Base-by-base conservation (phyloP, 2,797 vertebrate species). In the Protosalanx chinensis region DNA sequence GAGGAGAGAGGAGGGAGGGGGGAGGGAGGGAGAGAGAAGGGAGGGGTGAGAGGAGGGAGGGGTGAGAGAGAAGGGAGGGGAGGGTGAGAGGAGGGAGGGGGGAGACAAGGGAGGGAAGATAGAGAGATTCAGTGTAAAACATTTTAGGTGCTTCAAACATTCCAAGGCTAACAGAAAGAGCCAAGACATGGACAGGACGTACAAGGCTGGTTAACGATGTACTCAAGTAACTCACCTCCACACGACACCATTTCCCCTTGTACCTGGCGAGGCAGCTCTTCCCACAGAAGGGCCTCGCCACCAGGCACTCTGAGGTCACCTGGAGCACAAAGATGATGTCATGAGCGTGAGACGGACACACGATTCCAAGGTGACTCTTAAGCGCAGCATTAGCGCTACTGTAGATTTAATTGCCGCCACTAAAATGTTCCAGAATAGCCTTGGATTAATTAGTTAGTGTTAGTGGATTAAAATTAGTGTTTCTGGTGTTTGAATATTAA, bases 171-270 rank as follows among this genome's bases (percentile, higher is more conserved):
- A 73, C 30, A 23, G 7, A 37, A 61, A 35, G 60, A 10, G 32
- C 29, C 27, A 72, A 29, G 15, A 32, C 5, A 71, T 70, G 49
- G 12, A 1, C 51, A 56, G 51, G 51, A 18, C 18, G 5, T 56
- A 6, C 13, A 12, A 46, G 12, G 18, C n/a, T 16, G 6, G 5
- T 5, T n/a, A 56, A n/a, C 4, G 18, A 4, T 4, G n/a, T 58
- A 62, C 46, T 71, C 37, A 64, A 59, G 23, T 57, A 1, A 62
- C 90, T 93, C 90, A 99, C 97, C 95, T 98, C 96, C 3, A 97
- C 94, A 63, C 97, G 95, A 60, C 95, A 91, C 97, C 94, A 98
- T 91, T 94, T 97, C 81, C 95, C 94, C 92, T 98, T 98, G 86
- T 92, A 96, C 72, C 92, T 92, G 71, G 95, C 94, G 88, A 99